Evolutionary conservation across 1,140 invertebrate genomes (phyloP).

Genomic region (Micrasema longulum): DNA sequence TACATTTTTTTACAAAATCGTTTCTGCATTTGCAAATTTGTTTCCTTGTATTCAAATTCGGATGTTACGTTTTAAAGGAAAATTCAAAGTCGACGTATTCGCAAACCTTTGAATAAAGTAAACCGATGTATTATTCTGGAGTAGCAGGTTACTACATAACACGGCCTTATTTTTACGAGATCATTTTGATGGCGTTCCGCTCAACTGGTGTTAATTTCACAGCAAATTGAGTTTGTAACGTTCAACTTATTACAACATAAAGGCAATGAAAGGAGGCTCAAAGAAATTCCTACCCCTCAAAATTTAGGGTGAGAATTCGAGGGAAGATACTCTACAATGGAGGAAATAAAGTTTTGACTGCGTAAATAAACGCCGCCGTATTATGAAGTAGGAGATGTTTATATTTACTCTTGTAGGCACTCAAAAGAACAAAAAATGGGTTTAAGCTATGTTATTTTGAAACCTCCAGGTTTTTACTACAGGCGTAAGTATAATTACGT

Average conservation of each 20-base stretch:
- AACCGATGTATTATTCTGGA: no score
- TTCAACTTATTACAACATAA: constrained; percentile 17
- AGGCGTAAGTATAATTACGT: no score
- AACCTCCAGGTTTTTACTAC: no score
- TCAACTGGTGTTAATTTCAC: constrained; percentile 33
- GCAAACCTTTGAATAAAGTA: no score
- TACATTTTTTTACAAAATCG: no score
- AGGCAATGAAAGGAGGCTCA: constrained; percentile 17
- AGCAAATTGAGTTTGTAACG: constrained; percentile 36
- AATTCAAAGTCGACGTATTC: no score
- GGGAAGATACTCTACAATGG: background rate
- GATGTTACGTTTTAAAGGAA: no score
- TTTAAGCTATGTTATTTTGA: no score
- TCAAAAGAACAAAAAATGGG: background rate
- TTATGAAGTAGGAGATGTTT: constrained; percentile 1
- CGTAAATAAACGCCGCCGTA: constrained; percentile 12
- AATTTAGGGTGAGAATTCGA: background rate
- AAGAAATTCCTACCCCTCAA: background rate
- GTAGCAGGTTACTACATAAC: background rate
- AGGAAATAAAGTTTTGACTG: constrained; percentile 17
- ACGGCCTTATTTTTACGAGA: constrained; percentile 22
- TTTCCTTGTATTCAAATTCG: no score
- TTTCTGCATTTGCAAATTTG: no score
- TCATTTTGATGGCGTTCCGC: constrained; percentile 31
- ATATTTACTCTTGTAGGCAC: background rate